phyloP scores from a whole-genome alignment of 2,113 vertebrate species.

The Cavia aperea region DNA sequence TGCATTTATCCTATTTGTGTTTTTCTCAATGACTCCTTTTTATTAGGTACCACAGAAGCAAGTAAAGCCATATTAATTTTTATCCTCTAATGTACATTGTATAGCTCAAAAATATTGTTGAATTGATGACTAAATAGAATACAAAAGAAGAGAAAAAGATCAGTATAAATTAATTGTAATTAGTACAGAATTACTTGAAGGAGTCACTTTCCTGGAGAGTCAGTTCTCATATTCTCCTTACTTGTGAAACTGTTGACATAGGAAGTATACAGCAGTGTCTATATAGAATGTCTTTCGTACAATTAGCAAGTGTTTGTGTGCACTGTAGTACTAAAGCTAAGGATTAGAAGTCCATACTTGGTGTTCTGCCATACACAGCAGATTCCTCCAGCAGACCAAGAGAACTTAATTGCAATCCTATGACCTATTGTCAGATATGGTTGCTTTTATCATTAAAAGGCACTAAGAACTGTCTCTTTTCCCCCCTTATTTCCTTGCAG shows the following conservation, averaged over 20 bases:
- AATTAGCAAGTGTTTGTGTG: constrained; percentile 32
- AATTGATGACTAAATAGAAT: constrained; percentile 21
- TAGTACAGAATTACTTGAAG: constrained; percentile 33
- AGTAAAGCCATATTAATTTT: neutral
- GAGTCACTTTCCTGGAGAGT: neutral
- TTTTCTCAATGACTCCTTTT: constrained; percentile 36
- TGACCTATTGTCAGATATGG: constrained; percentile 6
- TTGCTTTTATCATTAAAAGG: constrained; percentile 39
- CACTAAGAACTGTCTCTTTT: constrained; percentile 32
- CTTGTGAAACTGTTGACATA: constrained; percentile 26
- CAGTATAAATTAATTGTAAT: constrained; percentile 15
- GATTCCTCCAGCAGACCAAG: neutral
- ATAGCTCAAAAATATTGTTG: constrained; percentile 6
- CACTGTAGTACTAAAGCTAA: constrained; percentile 9
- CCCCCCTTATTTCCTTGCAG: constrained; percentile 57
- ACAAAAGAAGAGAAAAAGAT: constrained; percentile 27
- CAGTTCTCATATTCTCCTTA: constrained; percentile 6
- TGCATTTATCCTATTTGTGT: constrained; percentile 16
- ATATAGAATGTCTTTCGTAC: constrained; percentile 12
- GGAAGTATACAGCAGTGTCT: neutral
- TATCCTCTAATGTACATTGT: neutral
- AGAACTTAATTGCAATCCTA: constrained; percentile 6
- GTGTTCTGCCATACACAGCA: neutral
- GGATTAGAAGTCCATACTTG: neutral
- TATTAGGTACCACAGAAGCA: constrained; percentile 27